These are phyloP conservation scores for Crenichthys baileyi DNA, from an alignment of 2,797 vertebrate genomes.

Conservation along the genomic window DNA sequence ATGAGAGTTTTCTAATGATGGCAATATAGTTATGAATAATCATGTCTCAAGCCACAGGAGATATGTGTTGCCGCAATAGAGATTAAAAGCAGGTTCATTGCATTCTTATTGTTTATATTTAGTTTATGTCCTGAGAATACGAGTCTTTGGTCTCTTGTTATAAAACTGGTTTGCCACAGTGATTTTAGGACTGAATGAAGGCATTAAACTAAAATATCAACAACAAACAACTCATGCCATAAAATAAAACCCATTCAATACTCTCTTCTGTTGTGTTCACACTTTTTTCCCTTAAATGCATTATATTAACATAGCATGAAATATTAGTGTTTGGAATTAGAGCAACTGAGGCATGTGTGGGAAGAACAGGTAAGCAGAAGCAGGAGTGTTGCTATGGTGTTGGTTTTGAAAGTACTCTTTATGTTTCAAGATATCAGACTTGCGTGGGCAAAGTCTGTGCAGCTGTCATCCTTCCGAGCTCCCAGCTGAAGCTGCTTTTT, in stretches of 20 bases:
- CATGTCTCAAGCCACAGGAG: slow-evolving; percentile 50
- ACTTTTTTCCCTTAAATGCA: not conserved
- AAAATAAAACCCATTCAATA: not conserved
- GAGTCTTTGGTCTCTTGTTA: slow-evolving; percentile 38
- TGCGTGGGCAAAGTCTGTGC: slow-evolving; percentile 65
- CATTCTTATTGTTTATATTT: slow-evolving; percentile 20
- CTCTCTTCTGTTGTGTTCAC: not conserved
- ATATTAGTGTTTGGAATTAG: slow-evolving; percentile 59
- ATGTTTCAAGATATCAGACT: slow-evolving; percentile 71
- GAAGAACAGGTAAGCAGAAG: slow-evolving; percentile 68
- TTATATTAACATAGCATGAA: slow-evolving; percentile 45
- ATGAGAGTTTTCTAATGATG: slow-evolving; percentile 69
- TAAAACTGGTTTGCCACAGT: slow-evolving; percentile 53
- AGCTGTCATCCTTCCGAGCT: slow-evolving; percentile 66
- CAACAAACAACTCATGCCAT: not conserved
- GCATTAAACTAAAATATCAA: not conserved
- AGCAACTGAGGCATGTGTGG: slow-evolving; percentile 71
- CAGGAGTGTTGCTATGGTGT: slow-evolving; percentile 75
- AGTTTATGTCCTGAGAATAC: slow-evolving; percentile 41
- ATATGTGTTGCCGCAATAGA: slow-evolving; percentile 48
- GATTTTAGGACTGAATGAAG: slow-evolving; percentile 34
- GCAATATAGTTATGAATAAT: slow-evolving; percentile 68
- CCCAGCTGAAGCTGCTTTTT: slow-evolving; percentile 53
- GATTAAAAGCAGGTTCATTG: slow-evolving; percentile 59
- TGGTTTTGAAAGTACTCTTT: slow-evolving; percentile 69